Evolutionary conservation across 2,888 invertebrate species (phyloP).

Genomic region (Timema podura): DNA sequence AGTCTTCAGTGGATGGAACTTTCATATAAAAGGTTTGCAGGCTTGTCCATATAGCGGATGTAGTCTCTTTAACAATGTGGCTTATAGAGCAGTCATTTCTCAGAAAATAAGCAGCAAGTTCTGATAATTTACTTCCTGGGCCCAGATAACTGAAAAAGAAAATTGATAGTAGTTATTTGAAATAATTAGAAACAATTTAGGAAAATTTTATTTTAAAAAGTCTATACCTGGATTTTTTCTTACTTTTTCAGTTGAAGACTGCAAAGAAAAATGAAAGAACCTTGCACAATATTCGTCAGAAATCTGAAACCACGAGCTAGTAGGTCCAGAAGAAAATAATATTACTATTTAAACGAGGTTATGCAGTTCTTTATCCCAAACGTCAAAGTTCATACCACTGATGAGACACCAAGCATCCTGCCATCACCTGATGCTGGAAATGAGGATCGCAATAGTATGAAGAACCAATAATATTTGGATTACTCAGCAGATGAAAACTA

Average conservation of each 20-base stretch:
- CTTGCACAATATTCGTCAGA: slow-evolving; percentile 2
- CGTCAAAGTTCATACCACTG: not conserved
- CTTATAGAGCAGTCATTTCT: not conserved
- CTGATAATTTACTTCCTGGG: not conserved
- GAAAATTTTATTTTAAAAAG: not conserved
- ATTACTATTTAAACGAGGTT: not conserved
- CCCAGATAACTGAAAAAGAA: slow-evolving; percentile 9
- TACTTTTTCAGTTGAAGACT: slow-evolving; percentile 1
- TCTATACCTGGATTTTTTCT: not conserved
- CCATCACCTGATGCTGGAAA: no score
- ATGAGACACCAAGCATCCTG: no score
- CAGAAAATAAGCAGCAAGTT: not conserved
- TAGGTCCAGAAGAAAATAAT: not conserved
- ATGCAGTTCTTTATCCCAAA: slow-evolving; percentile 1
- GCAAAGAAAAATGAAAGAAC: slow-evolving; percentile 6
- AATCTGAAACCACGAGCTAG: not conserved
- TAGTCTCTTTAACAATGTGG: not conserved
- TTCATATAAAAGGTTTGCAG: not conserved
- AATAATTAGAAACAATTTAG: not conserved
- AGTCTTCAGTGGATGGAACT: not conserved
- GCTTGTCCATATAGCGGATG: no score
- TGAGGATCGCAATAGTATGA: no score
- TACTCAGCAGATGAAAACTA: no score
- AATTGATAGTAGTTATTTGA: not conserved
- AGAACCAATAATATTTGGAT: no score